Evolutionary conservation across 2,888 invertebrate species (phyloP), one percentile per base, ranked within the genome.

Genomic region (Caenorhabditis becei): DNA sequence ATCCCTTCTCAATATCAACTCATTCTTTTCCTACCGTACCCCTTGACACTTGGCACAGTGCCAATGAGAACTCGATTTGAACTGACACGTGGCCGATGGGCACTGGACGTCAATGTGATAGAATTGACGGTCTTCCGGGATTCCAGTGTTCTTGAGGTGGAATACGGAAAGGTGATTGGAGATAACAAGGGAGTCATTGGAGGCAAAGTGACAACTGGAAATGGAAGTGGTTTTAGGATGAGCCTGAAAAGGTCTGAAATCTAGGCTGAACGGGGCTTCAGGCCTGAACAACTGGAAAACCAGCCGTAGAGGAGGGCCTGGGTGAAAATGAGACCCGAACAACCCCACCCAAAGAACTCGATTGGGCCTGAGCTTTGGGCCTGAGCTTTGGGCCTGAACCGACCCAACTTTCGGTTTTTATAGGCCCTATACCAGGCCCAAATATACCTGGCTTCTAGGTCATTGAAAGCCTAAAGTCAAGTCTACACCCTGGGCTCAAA

Each of bases 161-260:
- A 85, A 83, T 14, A 83, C 53, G 1, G 75, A 47, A 7, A 78
- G 16, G 53, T 85, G 85, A n/a, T 85, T 85, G 18, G 72, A 58
- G 35, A 83, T 80, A 16, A 85, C 59, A 26, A 85, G 58, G 18
- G 83, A 59, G 41, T 85, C 85, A 28, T 85, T 80, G 8, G 85
- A 71, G 11, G 85, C 77, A 32, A 85, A 85, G 35, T 83, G 66
- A 37, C 85, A 85, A 11, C 83, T 83, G 65, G 20, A 83, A 47
- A 20, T 10, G 58, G 37, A 24, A 11, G 26, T 2, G 1, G 53
- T 24, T 26, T 49, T 1, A 20, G 49, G 16, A 4, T 5, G 16
- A 3, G 20, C 3, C 8, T 18, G 23, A 44, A n/a, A 44, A 5
- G 10, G 14, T n/a, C 16, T 16, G n/a, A n/a, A n/a, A n/a, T n/a